These are phyloP conservation scores for Corythoichthys intestinalis DNA, from an alignment of 2,113 vertebrate species.

Conservation along the genomic window DNA sequence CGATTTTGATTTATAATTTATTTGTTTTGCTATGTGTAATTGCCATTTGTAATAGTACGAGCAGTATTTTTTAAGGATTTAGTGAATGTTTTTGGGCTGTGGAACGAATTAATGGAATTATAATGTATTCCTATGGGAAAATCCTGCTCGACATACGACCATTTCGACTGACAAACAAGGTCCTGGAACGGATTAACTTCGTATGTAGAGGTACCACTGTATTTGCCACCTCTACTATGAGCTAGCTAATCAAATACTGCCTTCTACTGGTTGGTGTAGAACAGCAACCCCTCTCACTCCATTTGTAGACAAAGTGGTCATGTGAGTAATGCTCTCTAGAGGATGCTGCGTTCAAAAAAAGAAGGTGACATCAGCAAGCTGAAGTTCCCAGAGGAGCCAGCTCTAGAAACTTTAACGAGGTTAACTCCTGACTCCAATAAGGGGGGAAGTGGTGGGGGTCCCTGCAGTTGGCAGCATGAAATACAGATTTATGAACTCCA, in stretches of 20 bases:
- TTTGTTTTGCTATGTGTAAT: too few relatives aligned
- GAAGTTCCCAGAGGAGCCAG: slow-evolving; percentile 44
- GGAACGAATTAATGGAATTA: too few relatives aligned
- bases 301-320: background rate
- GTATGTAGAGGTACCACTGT: too few relatives aligned
- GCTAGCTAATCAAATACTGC: background rate
- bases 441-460: slow-evolving; percentile 33
- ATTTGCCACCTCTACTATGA: background rate
- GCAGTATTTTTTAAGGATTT: too few relatives aligned
- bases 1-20: too few relatives aligned
- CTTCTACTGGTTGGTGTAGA: background rate
- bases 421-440: slow-evolving; percentile 45
- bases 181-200: too few relatives aligned
- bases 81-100: too few relatives aligned
- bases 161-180: too few relatives aligned
- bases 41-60: too few relatives aligned
- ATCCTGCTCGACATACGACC: too few relatives aligned
- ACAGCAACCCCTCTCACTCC: background rate
- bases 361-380: slow-evolving; percentile 48
- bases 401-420: slow-evolving; percentile 69
- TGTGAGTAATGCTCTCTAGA: slow-evolving; percentile 31
- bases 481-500: slow-evolving; percentile 75
- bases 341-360: slow-evolving; percentile 22
- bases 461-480: slow-evolving; percentile 66
- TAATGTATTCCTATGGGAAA: too few relatives aligned